Evolutionary conservation across 30 jellyfish, hydroid and myxozoan species (phyloP), one percentile per base, ranked within the genome.

Genomic region (Rhopilema esculentum): DNA sequence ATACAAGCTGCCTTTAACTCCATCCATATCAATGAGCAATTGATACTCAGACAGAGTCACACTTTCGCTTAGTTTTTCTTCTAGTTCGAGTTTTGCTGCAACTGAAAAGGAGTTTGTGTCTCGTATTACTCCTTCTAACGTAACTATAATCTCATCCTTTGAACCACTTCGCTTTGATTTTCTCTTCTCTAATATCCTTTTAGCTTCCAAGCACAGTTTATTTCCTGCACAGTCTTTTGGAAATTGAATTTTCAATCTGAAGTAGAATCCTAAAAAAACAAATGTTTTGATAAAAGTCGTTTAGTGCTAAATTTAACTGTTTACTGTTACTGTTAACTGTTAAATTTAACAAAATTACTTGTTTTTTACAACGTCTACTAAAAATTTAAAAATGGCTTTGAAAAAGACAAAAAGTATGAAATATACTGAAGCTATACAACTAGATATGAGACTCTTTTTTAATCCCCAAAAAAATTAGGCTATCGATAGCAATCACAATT

Each of bases 81-180:
- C 85, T 8, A 74, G 33, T 7, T 74, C 31, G 15, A 74, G 33
- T 31, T 49, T 74, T 74, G 85, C 85, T 8, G 71, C 67, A 49
- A 74, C 40, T 24, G 30, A 28, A 74, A 74, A 74, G 0, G 85
- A 32, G 48, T 21, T 12, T 31, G 0, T 74, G 71, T 49, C 63
- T 22, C 33, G 15, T 1, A 74, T 25, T 8, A 49, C 71, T 20
- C 85, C 85, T 74, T 74, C 85, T 8, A 74, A 26, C 18, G 23
- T 19, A 1, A 74, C 63, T n/a, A 48, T 70, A 25, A 32, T 17
- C 33, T 74, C 69, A 0, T 23, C 16, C 51, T 74, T 28, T 19
- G 49, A 30, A 19, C 69, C 69, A 23, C 32, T 31, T 19, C 85
- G 23, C 26, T 74, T 74, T 49, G 24, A 19, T 7, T 31, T 49